A percentile compares a stretch with the other conserved stretches of the same genome.
Evolutionary conservation across 2,888 invertebrate genomes (phyloP).

Genomic region (Arctia plantaginis): DNA sequence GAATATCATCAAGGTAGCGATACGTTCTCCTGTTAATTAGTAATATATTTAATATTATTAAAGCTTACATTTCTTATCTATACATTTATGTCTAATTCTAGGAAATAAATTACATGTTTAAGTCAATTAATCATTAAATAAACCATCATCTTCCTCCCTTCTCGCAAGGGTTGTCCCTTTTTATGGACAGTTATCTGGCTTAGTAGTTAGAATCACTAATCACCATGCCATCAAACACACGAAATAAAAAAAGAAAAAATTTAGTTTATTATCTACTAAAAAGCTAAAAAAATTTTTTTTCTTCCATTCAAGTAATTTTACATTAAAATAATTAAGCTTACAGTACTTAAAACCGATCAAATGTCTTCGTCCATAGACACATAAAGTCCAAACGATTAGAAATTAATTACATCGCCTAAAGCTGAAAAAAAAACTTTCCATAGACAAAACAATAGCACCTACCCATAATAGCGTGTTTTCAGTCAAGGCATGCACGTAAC

Average conservation of each 20-base stretch:
- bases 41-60: background rate
- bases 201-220: too few species aligned
- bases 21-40: background rate
- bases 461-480: slow-evolving; percentile 35
- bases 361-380: background rate
- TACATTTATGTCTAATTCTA: too few species aligned
- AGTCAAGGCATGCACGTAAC: slow-evolving; percentile 47
- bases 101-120: too few species aligned
- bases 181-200: too few species aligned
- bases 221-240: too few species aligned
- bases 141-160: too few species aligned
- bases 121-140: too few species aligned
- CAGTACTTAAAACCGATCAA: background rate
- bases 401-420: background rate
- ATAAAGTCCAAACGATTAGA: background rate
- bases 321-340: background rate
- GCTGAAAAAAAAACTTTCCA: background rate
- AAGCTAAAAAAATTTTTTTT: too few species aligned
- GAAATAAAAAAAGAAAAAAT: too few species aligned
- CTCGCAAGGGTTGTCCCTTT: too few species aligned
- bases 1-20: background rate
- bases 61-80: background rate
- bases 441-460: slow-evolving; percentile 22
- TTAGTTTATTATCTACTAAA: too few species aligned
- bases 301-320: too few species aligned